These are phyloP conservation scores for Pelusios castaneus DNA, from an alignment of 2,113 vertebrate species.

Conservation along the genomic window DNA sequence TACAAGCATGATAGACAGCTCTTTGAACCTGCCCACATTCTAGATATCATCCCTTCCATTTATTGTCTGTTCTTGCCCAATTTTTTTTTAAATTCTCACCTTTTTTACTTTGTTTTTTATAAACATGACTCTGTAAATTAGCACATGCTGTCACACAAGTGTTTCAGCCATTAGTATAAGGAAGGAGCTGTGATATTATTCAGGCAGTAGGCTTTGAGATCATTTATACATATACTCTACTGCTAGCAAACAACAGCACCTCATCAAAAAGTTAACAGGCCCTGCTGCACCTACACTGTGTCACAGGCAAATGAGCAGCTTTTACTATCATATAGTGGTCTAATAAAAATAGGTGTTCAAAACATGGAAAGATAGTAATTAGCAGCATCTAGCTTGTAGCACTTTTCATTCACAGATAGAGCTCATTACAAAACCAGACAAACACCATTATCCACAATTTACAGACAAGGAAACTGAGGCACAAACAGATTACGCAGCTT, in stretches of 20 bases:
- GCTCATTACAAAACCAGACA: neutral
- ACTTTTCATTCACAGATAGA: neutral
- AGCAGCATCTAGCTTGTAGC: neutral
- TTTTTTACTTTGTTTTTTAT: too few relatives aligned
- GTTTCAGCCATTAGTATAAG: neutral
- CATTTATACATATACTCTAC: neutral
- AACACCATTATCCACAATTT: neutral
- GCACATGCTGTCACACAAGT: neutral
- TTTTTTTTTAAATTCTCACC: neutral
- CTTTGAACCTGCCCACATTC: neutral
- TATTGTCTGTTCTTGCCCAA: neutral
- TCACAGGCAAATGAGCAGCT: neutral
- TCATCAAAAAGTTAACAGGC: neutral
- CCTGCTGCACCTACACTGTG: neutral
- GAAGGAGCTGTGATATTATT: neutral
- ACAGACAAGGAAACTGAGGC: neutral
- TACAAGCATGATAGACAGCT: neutral
- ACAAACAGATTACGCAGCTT: neutral
- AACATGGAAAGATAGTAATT: neutral
- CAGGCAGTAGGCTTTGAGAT: neutral
- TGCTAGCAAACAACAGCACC: neutral
- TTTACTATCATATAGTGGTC: neutral
- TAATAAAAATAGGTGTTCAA: neutral
- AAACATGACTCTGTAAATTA: neutral
- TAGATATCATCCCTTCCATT: neutral